Percentiles rank a stretch among this genome's conserved stretches.
phyloP scores from a whole-genome alignment of 2,888 invertebrate species.

The Oscheius sp. region DNA sequence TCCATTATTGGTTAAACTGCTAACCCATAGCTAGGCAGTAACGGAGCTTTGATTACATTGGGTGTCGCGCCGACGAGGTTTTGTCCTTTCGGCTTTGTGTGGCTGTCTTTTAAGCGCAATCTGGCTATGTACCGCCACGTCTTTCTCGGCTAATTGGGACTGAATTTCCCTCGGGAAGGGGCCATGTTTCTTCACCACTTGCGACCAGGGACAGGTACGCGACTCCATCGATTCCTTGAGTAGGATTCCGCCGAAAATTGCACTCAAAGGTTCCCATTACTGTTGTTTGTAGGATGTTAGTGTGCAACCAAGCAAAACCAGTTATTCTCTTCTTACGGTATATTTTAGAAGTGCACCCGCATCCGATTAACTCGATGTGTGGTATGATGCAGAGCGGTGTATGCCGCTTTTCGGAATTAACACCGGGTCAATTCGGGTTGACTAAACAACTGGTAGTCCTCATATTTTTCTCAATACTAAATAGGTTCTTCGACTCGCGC shows the following conservation, averaged over 20 bases:
- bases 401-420: slow-evolving; percentile 65
- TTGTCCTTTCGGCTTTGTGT: slow-evolving; percentile 12
- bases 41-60: slow-evolving; percentile 16
- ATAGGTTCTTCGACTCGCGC: slow-evolving; percentile 66
- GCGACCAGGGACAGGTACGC: slow-evolving; percentile 25
- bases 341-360: slow-evolving; percentile 10
- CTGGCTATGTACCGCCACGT: slow-evolving; percentile 30
- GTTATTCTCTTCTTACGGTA: background rate
- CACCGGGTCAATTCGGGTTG: slow-evolving; percentile 68
- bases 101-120: slow-evolving; percentile 26
- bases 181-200: slow-evolving; percentile 33
- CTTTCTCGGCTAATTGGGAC: slow-evolving; percentile 29
- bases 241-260: background rate
- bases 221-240: slow-evolving; percentile 19
- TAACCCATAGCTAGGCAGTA: background rate
- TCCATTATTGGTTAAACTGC: no score
- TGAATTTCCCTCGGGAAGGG: slow-evolving; percentile 23
- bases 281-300: no score
- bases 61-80: slow-evolving; percentile 14
- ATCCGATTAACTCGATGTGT: slow-evolving; percentile 27
- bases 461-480: background rate
- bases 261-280: background rate
- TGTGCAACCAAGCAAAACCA: background rate
- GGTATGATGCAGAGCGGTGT: slow-evolving; percentile 57
- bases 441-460: slow-evolving; percentile 65